phyloP scores from a whole-genome alignment of 2,113 vertebrate genomes.

The Suricata suricatta region DNA sequence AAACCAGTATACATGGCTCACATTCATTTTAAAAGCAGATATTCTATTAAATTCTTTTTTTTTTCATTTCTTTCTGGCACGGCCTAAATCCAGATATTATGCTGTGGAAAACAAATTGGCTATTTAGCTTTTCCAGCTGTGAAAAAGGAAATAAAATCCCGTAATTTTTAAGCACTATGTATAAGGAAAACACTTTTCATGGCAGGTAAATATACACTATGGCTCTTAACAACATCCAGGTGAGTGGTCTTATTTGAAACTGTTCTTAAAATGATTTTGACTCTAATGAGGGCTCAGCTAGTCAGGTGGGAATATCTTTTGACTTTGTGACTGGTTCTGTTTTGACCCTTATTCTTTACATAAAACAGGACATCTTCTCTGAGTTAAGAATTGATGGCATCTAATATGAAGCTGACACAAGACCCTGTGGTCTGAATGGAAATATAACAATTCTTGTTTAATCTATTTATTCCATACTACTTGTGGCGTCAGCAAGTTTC shows the following conservation, averaged over 20 bases:
- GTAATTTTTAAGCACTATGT: not conserved
- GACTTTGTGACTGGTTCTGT: not conserved
- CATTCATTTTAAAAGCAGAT: not conserved
- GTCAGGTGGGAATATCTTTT: not conserved
- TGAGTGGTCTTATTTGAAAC: not conserved
- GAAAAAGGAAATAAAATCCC: slow-evolving; percentile 28
- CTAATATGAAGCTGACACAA: not conserved
- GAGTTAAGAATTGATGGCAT: not conserved
- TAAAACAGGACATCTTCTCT: not conserved
- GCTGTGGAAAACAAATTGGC: not conserved
- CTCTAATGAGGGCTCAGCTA: not conserved
- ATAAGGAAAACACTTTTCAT: slow-evolving; percentile 45
- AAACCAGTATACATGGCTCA: not conserved
- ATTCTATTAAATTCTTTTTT: not conserved
- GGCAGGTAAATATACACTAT: slow-evolving; percentile 10
- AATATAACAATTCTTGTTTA: not conserved
- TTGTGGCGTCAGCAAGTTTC: not conserved
- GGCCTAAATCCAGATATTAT: not conserved
- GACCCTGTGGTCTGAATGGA: not conserved
- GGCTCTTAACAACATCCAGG: not conserved
- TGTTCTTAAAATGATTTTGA: slow-evolving; percentile 16
- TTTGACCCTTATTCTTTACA: not conserved
- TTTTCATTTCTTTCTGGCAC: not conserved
- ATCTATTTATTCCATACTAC: not conserved
- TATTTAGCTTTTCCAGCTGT: slow-evolving; percentile 50